Evolutionary conservation across 2,888 invertebrate species (phyloP), one percentile per base, ranked within the genome.

Genomic region (Heliconius ismenius): DNA sequence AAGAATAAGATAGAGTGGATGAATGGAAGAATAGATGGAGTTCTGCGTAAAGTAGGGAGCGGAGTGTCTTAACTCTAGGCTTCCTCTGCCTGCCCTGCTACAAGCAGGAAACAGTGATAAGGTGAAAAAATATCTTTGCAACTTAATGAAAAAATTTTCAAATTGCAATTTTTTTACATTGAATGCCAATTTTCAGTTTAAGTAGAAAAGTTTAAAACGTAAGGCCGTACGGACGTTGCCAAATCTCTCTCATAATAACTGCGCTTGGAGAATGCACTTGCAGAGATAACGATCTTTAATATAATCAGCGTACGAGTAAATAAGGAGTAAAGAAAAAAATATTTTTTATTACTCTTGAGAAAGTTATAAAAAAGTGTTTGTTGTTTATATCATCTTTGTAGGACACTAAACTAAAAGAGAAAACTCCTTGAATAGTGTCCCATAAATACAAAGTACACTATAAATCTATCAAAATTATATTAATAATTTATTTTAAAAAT

Each of bases 171-270:
- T 64, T 21, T 21, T 65, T 39, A 65, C 39, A 36, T 15, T 65
- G 10, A 64, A 65, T n/a, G 65, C 65, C 65, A 69, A 69, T 54
- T 69, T 69, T 15, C 1, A 49, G 49, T 13, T 54, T 69, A 32
- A 69, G 28, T 54, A 13, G 28, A 54, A 69, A 32, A 54, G 21
- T 69, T 69, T 54, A n/a, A 28, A 13, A 13, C 13, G 28, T 69
- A 54, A 49, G 49, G 49, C 21, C 54, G 49, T 3, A 11, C 18
- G 24, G 43, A 54, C 69, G 69, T 54, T 69, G 69, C 69, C 69
- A 69, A 69, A 54, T 69, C 28, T 32, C 54, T 18, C 4, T 32
- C n/a, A 13, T 69, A 54, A 69, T 69, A 54, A 69, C 54, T 65
- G 65, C n/a, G 65, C 32, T 54, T 28, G 32, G 28, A 49, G 49